These are phyloP conservation scores for Zhuqinia jingwanae DNA, from an alignment of 2,888 invertebrate genomes.

Conservation along the genomic window DNA sequence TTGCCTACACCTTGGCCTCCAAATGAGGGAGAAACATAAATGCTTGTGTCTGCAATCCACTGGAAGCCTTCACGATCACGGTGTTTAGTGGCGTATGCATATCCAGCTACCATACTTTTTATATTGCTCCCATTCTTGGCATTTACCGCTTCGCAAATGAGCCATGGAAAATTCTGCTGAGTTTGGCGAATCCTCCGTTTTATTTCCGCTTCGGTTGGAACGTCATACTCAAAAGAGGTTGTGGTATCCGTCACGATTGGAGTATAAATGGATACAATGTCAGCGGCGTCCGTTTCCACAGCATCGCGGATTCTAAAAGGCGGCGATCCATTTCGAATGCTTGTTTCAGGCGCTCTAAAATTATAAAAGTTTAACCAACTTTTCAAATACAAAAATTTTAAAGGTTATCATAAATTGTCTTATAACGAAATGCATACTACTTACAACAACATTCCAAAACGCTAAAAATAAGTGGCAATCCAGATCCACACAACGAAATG, in stretches of 20 bases:
- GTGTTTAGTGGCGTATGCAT: slow-evolving; percentile 61
- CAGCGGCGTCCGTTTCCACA: slow-evolving; percentile 32
- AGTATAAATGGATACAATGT: slow-evolving; percentile 60
- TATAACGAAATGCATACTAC: no score
- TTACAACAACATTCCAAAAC: no score
- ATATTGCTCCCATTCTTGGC: slow-evolving; percentile 9
- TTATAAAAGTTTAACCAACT: no score
- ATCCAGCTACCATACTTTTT: slow-evolving; percentile 35
- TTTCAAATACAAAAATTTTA: no score
- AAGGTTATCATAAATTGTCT: no score
- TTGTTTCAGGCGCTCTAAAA: no score
- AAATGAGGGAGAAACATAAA: slow-evolving; percentile 40
- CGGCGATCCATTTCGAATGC: no score
- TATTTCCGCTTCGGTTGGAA: slow-evolving; percentile 65
- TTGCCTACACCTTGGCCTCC: slow-evolving; percentile 45
- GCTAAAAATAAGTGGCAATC: no score
- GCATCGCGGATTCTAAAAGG: slow-evolving; percentile 58
- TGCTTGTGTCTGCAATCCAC: slow-evolving; percentile 57
- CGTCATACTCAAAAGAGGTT: slow-evolving; percentile 67
- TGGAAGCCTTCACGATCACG: slow-evolving; percentile 60
- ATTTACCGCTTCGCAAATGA: slow-evolving; percentile 51
- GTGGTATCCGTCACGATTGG: slow-evolving; percentile 57
- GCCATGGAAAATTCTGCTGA: slow-evolving; percentile 57
- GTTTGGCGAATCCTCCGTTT: slow-evolving; percentile 38
- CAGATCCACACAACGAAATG: no score